phyloP scores from a whole-genome alignment of 2,888 invertebrate genomes.

The Lasioglossum malachurum region DNA sequence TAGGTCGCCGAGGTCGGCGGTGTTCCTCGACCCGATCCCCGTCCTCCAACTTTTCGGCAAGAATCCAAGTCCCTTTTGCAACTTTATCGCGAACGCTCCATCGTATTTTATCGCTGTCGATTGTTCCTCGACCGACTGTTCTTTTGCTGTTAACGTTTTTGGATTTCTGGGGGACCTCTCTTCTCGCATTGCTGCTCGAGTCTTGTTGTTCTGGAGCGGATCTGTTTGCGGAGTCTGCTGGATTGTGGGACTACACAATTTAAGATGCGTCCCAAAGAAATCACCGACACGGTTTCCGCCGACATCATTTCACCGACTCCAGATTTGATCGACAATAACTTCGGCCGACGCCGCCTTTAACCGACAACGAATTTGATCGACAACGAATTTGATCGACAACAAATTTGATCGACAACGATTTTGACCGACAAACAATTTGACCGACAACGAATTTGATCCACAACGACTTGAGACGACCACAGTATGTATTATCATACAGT shows the following conservation, averaged over 20 bases:
- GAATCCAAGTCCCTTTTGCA: constrained; percentile 37
- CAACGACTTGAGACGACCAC: too few species aligned
- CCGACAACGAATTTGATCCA: too few species aligned
- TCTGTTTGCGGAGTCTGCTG: background rate
- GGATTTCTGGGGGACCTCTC: background rate
- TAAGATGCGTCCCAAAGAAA: too few species aligned
- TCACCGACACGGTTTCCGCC: too few species aligned
- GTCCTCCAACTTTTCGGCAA: constrained; percentile 54
- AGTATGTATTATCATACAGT: too few species aligned
- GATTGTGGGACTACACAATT: background rate
- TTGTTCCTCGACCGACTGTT: constrained; percentile 47
- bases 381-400: too few species aligned
- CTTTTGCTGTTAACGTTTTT: background rate
- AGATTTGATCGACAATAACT: too few species aligned
- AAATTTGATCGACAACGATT: too few species aligned
- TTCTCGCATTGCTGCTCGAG: background rate
- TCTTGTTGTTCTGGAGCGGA: background rate
- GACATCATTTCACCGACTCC: too few species aligned
- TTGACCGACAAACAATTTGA: too few species aligned
- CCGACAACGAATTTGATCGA: too few species aligned
- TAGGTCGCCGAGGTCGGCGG: constrained; percentile 80
- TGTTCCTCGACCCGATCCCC: constrained; percentile 66
- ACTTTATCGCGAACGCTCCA: constrained; percentile 58
- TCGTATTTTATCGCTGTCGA: constrained; percentile 67
- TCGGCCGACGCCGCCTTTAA: too few species aligned